A percentile compares a stretch with the other conserved stretches of the same genome.
These are phyloP conservation scores for Fragum whitleyi DNA, from an alignment of 2,888 invertebrate species.

Conservation along the genomic window DNA sequence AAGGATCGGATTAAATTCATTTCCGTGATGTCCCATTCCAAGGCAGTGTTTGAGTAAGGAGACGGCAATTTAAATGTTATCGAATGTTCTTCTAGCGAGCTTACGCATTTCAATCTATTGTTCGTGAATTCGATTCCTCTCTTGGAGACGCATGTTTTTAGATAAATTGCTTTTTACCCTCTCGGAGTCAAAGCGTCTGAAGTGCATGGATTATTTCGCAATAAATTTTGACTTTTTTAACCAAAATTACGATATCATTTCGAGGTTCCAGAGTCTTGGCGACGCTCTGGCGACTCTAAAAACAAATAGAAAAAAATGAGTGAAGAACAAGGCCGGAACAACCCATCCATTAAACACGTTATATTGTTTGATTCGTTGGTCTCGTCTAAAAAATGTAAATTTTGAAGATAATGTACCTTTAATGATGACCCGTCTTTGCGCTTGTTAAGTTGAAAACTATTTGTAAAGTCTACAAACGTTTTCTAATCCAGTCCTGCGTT, in stretches of 20 bases:
- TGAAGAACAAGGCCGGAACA: background rate
- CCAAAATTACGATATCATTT: constrained; percentile 4
- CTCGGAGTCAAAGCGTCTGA: constrained; percentile 16
- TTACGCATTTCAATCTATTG: background rate
- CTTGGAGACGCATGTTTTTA: constrained; percentile 1
- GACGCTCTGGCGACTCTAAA: background rate
- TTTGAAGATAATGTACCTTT: too few relatives aligned
- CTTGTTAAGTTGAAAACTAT: too few relatives aligned
- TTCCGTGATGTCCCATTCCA: too few relatives aligned
- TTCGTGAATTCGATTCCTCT: background rate
- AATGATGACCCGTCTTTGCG: too few relatives aligned
- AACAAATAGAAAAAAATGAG: background rate
- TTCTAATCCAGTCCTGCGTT: too few relatives aligned
- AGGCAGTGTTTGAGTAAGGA: too few relatives aligned
- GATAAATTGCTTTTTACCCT: background rate
- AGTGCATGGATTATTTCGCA: background rate
- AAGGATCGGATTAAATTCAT: too few relatives aligned
- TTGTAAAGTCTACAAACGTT: too few relatives aligned
- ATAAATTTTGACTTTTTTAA: background rate
- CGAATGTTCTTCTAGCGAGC: background rate
- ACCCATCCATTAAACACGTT: too few relatives aligned
- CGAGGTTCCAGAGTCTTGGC: background rate
- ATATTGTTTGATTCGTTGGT: too few relatives aligned
- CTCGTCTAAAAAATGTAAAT: too few relatives aligned
- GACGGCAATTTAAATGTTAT: background rate